Conservation (phyloP, 2,113 vertebrate species). For the Pelodiscus sinensis region DNA sequence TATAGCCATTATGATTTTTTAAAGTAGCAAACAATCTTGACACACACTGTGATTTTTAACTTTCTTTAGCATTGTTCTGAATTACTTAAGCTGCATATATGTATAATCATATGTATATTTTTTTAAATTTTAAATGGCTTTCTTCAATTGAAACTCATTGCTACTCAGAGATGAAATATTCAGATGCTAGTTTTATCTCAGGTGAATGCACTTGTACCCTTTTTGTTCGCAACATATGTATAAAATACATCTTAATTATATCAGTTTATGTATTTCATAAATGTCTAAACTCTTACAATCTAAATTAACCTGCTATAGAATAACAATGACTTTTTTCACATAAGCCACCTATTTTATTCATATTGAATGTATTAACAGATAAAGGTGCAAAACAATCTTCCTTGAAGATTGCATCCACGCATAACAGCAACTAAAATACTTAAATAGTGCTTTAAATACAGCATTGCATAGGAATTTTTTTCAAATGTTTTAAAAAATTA, state of each 20-base stretch:
- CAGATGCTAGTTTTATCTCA: slow-evolving; percentile 84
- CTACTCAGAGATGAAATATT: slow-evolving; percentile 79
- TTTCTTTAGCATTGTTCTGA: slow-evolving; percentile 77
- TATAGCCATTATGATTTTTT: slow-evolving; percentile 77
- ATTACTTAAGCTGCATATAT: slow-evolving; percentile 83
- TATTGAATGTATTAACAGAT: slow-evolving; percentile 84
- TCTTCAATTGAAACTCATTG: slow-evolving; percentile 78
- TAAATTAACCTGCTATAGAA: slow-evolving; percentile 69
- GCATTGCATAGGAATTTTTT: slow-evolving; percentile 45
- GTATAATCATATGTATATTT: slow-evolving; percentile 82
- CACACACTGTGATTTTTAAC: slow-evolving; percentile 81
- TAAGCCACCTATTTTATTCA: slow-evolving; percentile 78
- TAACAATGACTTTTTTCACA: slow-evolving; percentile 70
- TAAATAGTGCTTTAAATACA: slow-evolving; percentile 63
- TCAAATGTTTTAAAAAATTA: slow-evolving; percentile 44
- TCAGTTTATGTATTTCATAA: slow-evolving; percentile 65
- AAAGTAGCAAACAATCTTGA: slow-evolving; percentile 79
- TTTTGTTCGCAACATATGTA: slow-evolving; percentile 73
- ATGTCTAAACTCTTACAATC: slow-evolving; percentile 61
- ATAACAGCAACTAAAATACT: slow-evolving; percentile 64
- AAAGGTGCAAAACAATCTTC: slow-evolving; percentile 77
- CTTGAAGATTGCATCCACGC: slow-evolving; percentile 72
- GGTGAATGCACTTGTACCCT: slow-evolving; percentile 81
- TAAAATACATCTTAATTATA: slow-evolving; percentile 70
- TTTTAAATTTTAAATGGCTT: slow-evolving; percentile 79